Base-by-base conservation (phyloP, 2,888 invertebrate genomes). In the Frankliniella intonsa region DNA sequence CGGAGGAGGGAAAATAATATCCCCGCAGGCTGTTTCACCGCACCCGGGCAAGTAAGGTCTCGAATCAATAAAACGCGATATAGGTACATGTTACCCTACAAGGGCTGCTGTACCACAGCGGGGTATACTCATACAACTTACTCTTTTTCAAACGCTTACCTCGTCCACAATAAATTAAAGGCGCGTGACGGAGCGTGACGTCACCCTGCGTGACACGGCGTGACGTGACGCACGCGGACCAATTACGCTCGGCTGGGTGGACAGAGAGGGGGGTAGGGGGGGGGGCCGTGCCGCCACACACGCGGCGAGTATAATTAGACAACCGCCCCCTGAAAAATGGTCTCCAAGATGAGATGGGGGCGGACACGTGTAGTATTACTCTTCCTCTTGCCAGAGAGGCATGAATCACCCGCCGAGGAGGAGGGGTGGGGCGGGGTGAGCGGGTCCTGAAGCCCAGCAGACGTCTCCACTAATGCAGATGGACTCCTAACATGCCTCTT, bases 401-500 rank as follows among this genome's bases (percentile, higher is more conserved):
- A 38, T 38, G 38, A 38, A 38, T 38, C 38, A 38, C 38, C 38
- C 38, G 38, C 38, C 38, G 38, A n/a, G 69, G 69, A 9, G 25
- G 69, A 76, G 69, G 69, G 69, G 69, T 10, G 69, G 12, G 25
- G 25, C 10, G 25, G 69, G 69, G 69, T 3, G 65, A n/a, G 69
- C 38, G 38, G 38, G 38, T 38, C 38, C 38, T 38, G 38, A 38
- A 38, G 38, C 38, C 2, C 38, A 25, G 69, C n/a, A 62, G 69
- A 25, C 69, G 69, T 76, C 69, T 76, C 69, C 69, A 12, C 69
- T 76, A 76, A 76, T 76, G 69, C 69, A 76, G 69, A 76, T 76
- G 25, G 69, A 76, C 69, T 76, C 69, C 69, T 76, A 76, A 22
- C 69, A 76, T 76, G 69, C 69, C 25, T 76, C 69, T 76, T 76